These are phyloP conservation scores for Pelochelys cantorii DNA, from an alignment of 2,797 vertebrate genomes.

Conservation along the genomic window DNA sequence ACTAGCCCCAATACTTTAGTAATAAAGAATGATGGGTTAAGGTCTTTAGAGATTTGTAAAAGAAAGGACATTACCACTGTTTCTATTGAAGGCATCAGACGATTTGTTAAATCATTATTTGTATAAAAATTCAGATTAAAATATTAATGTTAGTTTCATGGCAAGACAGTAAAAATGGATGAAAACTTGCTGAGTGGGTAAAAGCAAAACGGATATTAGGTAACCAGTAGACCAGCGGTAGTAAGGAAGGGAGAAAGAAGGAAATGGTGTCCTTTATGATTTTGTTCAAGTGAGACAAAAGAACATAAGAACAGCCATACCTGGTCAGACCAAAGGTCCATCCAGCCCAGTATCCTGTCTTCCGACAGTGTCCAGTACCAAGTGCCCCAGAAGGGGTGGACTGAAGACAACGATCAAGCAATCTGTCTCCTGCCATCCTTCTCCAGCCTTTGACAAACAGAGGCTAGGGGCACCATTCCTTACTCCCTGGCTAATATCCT, in stretches of 20 bases:
- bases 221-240: not conserved
- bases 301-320: too few species aligned
- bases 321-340: too few species aligned
- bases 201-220: not conserved
- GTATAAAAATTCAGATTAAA: not conserved
- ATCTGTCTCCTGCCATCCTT: too few species aligned
- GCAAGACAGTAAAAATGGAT: not conserved
- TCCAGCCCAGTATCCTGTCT: too few species aligned
- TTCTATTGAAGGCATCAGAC: not conserved
- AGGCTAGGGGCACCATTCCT: too few species aligned
- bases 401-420: too few species aligned
- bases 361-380: too few species aligned
- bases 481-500: too few species aligned
- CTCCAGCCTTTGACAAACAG: too few species aligned
- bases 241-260: not conserved
- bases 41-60: not conserved
- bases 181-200: not conserved
- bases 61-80: rapidly evolving
- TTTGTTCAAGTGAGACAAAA: not conserved
- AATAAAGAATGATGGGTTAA: not conserved
- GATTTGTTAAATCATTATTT: not conserved
- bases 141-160: not conserved
- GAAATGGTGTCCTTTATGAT: not conserved
- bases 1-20: not conserved
- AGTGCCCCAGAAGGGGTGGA: too few species aligned